These are phyloP conservation scores for Morbakka virulenta DNA, from an alignment of 30 jellyfish, hydroid and myxozoan genomes.

Conservation along the genomic window DNA sequence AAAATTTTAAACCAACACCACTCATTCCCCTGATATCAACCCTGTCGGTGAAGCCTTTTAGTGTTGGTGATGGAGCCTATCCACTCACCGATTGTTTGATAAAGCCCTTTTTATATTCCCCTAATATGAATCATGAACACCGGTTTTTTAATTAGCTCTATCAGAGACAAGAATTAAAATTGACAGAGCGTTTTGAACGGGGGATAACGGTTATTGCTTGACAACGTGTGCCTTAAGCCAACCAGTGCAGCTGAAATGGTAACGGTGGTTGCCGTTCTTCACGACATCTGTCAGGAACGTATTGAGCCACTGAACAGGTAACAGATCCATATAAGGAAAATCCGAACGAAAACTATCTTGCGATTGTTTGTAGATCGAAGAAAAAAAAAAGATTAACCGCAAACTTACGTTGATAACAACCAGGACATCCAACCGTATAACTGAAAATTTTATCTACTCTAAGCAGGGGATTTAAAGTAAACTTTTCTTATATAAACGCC, in stretches of 20 bases:
- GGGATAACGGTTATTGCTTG: slow-evolving; percentile 5
- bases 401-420: too few species aligned
- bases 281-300: slow-evolving; percentile 10
- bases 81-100: slow-evolving; percentile 24
- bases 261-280: slow-evolving; percentile 3
- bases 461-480: too few species aligned
- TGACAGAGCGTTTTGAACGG: slow-evolving; percentile 27
- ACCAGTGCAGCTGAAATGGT: slow-evolving; percentile 24
- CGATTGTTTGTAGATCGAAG: too few species aligned
- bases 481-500: too few species aligned
- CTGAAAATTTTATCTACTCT: too few species aligned
- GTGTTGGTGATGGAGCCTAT: slow-evolving; percentile 40
- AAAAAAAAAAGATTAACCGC: too few species aligned
- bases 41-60: neutral
- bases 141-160: slow-evolving; percentile 1
- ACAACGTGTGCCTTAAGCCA: slow-evolving; percentile 27
- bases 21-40: neutral
- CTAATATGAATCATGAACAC: neutral
- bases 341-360: too few species aligned
- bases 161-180: slow-evolving; percentile 17
- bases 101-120: slow-evolving; percentile 22
- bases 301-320: slow-evolving; percentile 11
- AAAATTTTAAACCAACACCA: neutral
- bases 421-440: too few species aligned
- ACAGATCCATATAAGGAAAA: neutral